These are phyloP conservation scores for Nemoura dubitans DNA, from an alignment of 2,888 invertebrate species.

Conservation along the genomic window DNA sequence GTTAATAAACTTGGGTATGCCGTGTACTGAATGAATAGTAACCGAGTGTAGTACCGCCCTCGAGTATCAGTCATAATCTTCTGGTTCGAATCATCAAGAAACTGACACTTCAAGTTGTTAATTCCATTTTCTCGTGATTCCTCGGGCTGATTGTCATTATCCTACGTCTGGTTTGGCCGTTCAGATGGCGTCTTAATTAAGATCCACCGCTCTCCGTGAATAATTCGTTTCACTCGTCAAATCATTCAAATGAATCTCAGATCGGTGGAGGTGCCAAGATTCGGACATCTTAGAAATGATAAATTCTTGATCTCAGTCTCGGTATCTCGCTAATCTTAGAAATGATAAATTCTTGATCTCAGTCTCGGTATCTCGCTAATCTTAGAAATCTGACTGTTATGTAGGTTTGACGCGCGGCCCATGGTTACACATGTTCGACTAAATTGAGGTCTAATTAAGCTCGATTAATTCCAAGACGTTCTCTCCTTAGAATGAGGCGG, in stretches of 20 bases:
- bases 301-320: neutral
- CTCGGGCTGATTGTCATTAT: no score
- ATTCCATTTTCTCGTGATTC: no score
- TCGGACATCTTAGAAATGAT: neutral
- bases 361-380: neutral
- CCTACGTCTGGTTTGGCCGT: no score
- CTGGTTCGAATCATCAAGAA: no score
- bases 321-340: neutral
- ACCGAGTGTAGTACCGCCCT: no score
- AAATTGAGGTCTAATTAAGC: conserved; percentile 40
- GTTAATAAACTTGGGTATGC: no score
- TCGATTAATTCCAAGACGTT: conserved; percentile 43
- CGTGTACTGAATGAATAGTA: no score
- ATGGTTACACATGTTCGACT: neutral
- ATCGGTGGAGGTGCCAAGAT: neutral
- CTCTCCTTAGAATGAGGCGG: neutral
- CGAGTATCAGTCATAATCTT: no score
- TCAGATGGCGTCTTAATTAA: no score
- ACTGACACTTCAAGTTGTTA: no score
- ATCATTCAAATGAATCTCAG: neutral
- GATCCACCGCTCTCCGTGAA: no score
- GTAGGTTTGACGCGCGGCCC: neutral
- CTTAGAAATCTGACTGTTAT: neutral
- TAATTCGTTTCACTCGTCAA: no score
- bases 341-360: neutral